Base-by-base conservation (phyloP, 2,888 invertebrate species). In the Parochlus steinenii region DNA sequence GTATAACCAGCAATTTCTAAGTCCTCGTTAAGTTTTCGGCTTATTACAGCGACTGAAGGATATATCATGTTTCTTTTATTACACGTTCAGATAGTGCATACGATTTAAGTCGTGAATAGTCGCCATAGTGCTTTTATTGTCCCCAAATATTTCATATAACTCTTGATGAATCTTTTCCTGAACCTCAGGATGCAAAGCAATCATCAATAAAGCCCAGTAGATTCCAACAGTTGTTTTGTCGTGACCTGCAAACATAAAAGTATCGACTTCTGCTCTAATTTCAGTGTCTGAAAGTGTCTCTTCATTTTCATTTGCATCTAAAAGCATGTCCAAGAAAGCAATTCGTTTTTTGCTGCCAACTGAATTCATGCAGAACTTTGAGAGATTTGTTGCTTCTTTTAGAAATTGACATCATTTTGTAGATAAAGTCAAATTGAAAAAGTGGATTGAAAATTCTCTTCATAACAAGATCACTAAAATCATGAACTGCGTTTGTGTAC, bases 401-500 rank as follows among this genome's bases (percentile, higher is more conserved):
- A 15, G 75, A 79, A 37, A 69, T 58, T 5, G 60, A 54, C 0
- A 74, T 59, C 6, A 72, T 53, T 42, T 65, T 63, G 32, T 56
- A 57, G 24, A 53, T 48, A 10, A 52, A 42, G 31, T 56, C 48
- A 28, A 51, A 52, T 7, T 54, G 54, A 39, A 54, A 53, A 5
- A 52, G 33, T 6, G 56, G 48, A 39, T 58, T 52, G 38, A 56
- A 56, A 54, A 57, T 58, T n/a, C 58, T 50, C 41, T 53, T 52
- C 39, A 56, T 55, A 3, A 55, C 22, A 7, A 37, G 26, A 4
- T 47, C 44, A 7, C 50, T 50, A 1, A 61, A 77, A 76, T 64
- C 64, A 55, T 73, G 71, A 19, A 85, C 74, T 8, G 77, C 72
- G 46, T 64, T 60, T 1, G 83, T 77, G 49, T 83, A 86, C 42